A percentile compares a stretch with the other conserved stretches of the same genome.
Evolutionary conservation across 1,140 invertebrate genomes (phyloP).

Genomic region (Diploscapter pachys): DNA sequence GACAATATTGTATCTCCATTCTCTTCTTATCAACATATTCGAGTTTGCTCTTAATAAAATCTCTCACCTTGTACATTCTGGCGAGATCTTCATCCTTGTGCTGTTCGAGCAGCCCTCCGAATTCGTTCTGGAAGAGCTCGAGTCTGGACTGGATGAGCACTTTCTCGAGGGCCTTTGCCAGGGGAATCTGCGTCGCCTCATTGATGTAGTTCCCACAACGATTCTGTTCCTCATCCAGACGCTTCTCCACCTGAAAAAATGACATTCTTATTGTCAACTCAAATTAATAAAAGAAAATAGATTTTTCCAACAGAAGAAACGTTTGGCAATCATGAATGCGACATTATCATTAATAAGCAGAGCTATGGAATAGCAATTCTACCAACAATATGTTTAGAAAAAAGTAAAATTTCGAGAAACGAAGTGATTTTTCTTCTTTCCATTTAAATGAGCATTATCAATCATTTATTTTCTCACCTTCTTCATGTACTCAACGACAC

Average conservation of each 20-base stretch:
- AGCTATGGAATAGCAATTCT: too few relatives aligned
- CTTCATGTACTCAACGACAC: constrained; percentile 98
- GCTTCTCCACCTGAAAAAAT: constrained; percentile 74
- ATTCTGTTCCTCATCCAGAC: constrained; percentile 83
- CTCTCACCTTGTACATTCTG: constrained; percentile 72
- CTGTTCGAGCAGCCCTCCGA: constrained; percentile 86
- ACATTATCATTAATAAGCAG: too few relatives aligned
- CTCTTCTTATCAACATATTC: background rate
- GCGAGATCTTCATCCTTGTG: constrained; percentile 92
- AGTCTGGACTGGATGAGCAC: constrained; percentile 94
- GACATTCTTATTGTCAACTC: too few relatives aligned
- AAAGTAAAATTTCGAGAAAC: too few relatives aligned
- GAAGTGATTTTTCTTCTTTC: constrained; percentile 8
- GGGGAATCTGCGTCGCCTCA: constrained; percentile 77
- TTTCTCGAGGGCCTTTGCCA: constrained; percentile 84
- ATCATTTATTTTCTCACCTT: constrained; percentile 67
- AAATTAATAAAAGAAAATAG: too few relatives aligned
- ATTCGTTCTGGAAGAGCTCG: constrained; percentile 93
- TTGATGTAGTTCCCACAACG: constrained; percentile 91
- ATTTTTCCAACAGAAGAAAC: too few relatives aligned
- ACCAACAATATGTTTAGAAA: too few relatives aligned
- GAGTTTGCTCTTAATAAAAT: background rate
- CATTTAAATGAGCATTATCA: constrained; percentile 2
- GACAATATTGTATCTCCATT: too few relatives aligned
- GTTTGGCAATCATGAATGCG: too few relatives aligned